Evolutionary conservation across 2,888 invertebrate species (phyloP), one percentile per base, ranked within the genome.

Genomic region (Tetrapedia diversipes): DNA sequence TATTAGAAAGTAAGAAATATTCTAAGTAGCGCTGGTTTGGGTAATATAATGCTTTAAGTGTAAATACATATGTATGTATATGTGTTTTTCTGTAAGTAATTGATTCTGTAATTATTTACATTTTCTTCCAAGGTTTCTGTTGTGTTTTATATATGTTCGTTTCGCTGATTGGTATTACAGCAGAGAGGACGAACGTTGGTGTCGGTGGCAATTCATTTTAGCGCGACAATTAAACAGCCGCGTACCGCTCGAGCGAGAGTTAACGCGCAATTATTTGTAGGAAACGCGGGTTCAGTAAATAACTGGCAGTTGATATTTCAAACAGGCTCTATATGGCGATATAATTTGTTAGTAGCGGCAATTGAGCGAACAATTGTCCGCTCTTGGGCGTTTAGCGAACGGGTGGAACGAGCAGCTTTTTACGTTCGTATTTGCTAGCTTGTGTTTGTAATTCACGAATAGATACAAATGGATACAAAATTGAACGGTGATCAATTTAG

Each of bases 221-320:
- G 10, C 24, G 24, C 24, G 4, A 39, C n/a, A 11, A 11, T 19
- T 53, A 41, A 53, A 53, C 39, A 64, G 19, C 27, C 14, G 27
- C n/a, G 24, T 27, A 16, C 53, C 37, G n/a, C 16, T 16, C 24
- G 19, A 27, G 19, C 34, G 24, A 16, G 24, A 22, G 37, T 19
- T 3, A 49, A 49, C 49, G 37, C 39, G 63, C 22, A 53, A 64
- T 64, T 64, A 64, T 64, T 64, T 64, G 63, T 51, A 64, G 63
- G 27, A 19, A 39, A 64, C 39, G 51, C 14, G 29, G 29, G 27
- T 29, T 53, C 39, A 29, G 63, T 53, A 64, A 64, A 53, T 53
- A 64, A 19, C 27, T 24, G 49, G 37, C 39, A 63, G 63, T 51
- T 49, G 49, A 49, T 49, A 51, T 49, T 37, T 63, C 63, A 63